These are phyloP conservation scores for Ophioderma brevispina DNA, from an alignment of 35 echinoderm and acorn worm genomes.

Conservation along the genomic window DNA sequence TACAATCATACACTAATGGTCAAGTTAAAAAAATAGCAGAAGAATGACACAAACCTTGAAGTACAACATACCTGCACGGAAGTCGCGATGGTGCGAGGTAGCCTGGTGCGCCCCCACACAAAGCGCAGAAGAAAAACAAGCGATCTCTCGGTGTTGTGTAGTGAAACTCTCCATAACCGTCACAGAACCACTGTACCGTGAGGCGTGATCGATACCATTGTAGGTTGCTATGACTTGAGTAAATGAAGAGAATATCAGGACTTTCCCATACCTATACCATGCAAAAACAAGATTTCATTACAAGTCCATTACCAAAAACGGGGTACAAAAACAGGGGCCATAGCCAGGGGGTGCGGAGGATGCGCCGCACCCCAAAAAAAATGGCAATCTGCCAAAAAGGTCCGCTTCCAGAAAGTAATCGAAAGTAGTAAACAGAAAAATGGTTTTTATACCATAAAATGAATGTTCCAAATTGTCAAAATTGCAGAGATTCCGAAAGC, in stretches of 20 bases:
- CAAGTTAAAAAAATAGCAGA: no score
- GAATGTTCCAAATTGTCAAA: no score
- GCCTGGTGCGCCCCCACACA: slow-evolving; percentile 93
- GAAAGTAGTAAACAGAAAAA: no score
- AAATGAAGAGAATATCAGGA: slow-evolving; percentile 93
- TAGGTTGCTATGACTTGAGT: slow-evolving; percentile 92
- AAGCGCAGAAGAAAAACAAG: slow-evolving; percentile 93
- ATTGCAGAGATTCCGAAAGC: no score
- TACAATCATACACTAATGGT: no score
- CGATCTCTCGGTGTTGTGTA: slow-evolving; percentile 89
- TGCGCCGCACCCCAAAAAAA: no score
- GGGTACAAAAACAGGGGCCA: no score
- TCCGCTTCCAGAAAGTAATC: neutral
- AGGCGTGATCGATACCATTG: slow-evolving; percentile 88
- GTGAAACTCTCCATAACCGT: slow-evolving; percentile 97
- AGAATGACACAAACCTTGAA: slow-evolving; percentile 91
- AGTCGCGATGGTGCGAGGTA: slow-evolving; percentile 98
- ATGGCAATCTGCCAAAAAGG: neutral
- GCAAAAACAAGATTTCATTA: no score
- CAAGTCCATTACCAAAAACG: no score
- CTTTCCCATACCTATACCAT: slow-evolving; percentile 87
- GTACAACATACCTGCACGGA: slow-evolving; percentile 93
- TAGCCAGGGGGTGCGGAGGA: no score
- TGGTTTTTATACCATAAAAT: no score
- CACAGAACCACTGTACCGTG: slow-evolving; percentile 96